Base-by-base conservation (phyloP, 2,113 vertebrate species). In the Mesitornis unicolor region DNA sequence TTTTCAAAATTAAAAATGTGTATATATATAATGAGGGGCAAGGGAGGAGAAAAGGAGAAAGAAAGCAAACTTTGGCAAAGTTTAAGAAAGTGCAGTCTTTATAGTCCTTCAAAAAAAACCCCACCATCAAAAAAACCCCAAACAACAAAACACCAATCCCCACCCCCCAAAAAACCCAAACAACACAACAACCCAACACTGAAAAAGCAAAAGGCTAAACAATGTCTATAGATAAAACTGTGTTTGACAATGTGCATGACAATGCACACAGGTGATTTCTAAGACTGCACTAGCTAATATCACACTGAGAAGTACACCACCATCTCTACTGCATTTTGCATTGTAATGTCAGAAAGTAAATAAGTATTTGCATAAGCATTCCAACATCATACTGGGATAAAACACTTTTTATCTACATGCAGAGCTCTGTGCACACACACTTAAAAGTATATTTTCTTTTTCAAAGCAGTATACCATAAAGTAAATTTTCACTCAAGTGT, bases 51-150 rank as follows among this genome's bases (percentile, higher is more conserved):
- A 67, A 67, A 92, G 35, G 53, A 83, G 40, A 83, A 89, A 87
- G 56, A 33, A 96, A 79, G 40, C 50, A 84, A 81, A 80, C 79
- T 96, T 93, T 95, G 88, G 92, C 73, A 54, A 83, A 86, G 54
- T 81, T 95, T 29, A 65, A 80, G 75, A 85, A 97, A 94, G 94
- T 87, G 78, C 91, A 77, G 54, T 69, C 70, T 79, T 96, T 50
- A 48, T 11, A 82, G 48, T 84, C 54, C 53, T 40, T 25, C 68
- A 84, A 81, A 54, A 47, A 65, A 36, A 57, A 42, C 17, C 14
- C 56, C 56, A n/a, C n/a, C n/a, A n/a, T n/a, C n/a, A 38, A 54
- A 63, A 56, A 47, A 61, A 4, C 1, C 1, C 10, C 17, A 47
- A 69, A 63, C 26, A 75, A 19, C 47, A 71, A 65, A 65, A 33